Percentiles rank a stretch among this genome's conserved stretches.
Conservation (phyloP, 2,797 vertebrate species). For the Vipera latastei region DNA sequence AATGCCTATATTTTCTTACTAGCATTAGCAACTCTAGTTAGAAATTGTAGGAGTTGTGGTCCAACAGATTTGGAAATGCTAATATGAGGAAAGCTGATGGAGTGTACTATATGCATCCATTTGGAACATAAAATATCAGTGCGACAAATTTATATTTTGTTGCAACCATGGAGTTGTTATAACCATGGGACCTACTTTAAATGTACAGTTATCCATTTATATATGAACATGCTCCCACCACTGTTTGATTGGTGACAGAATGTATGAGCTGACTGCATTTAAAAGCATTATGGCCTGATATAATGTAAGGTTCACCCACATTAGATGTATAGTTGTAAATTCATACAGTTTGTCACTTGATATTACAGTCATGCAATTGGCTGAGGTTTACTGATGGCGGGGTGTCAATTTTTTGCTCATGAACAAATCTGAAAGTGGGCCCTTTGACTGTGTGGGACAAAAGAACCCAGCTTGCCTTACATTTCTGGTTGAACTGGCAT, state of each 20-base stretch:
- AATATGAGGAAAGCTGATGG: background rate
- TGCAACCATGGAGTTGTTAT: background rate
- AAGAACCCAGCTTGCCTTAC: background rate
- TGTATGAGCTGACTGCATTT: background rate
- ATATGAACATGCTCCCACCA: background rate
- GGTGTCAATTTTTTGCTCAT: background rate
- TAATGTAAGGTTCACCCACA: background rate
- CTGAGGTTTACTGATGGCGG: background rate
- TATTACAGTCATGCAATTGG: background rate
- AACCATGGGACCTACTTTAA: background rate
- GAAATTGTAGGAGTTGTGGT: background rate
- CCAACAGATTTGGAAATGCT: background rate
- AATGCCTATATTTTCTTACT: background rate
- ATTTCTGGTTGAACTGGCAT: background rate
- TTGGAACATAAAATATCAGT: background rate
- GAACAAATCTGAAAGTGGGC: background rate
- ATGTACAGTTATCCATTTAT: background rate
- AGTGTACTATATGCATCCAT: background rate
- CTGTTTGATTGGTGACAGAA: background rate
- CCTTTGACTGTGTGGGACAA: background rate
- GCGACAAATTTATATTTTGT: background rate
- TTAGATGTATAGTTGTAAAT: background rate
- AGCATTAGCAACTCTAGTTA: background rate
- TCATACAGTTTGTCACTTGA: background rate
- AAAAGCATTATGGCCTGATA: background rate